A percentile compares a stretch with the other conserved stretches of the same genome.
phyloP scores from a whole-genome alignment of 1,140 invertebrate genomes.

The Helicorthomorpha holstii region DNA sequence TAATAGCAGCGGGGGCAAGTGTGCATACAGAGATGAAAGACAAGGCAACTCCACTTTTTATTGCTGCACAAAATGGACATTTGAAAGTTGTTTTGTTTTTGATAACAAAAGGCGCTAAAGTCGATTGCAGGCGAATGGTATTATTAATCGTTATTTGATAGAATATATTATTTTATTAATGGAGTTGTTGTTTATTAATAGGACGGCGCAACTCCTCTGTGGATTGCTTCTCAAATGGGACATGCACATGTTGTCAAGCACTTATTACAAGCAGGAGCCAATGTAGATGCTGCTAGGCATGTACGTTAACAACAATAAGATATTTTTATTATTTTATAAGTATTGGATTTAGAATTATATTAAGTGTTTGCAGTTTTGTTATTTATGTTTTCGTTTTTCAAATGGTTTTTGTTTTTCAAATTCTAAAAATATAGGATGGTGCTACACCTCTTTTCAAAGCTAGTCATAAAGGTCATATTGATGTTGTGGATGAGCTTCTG shows the following conservation, averaged over 20 bases:
- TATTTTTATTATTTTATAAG: neutral
- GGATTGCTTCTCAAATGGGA: slow-evolving; percentile 88
- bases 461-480: slow-evolving; percentile 73
- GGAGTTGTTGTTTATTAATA: slow-evolving; percentile 10
- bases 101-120: slow-evolving; percentile 45
- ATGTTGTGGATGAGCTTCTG: slow-evolving; percentile 66
- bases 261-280: slow-evolving; percentile 54
- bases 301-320: slow-evolving; percentile 26
- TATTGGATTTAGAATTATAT: slow-evolving; percentile 1
- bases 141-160: neutral
- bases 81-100: slow-evolving; percentile 49
- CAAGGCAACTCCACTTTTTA: slow-evolving; percentile 68
- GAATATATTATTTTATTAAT: neutral
- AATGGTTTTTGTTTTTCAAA: slow-evolving; percentile 1
- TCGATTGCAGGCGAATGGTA: slow-evolving; percentile 42
- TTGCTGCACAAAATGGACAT: slow-evolving; percentile 80
- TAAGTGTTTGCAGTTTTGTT: slow-evolving; percentile 7
- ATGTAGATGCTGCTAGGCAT: slow-evolving; percentile 60
- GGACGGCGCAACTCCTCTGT: slow-evolving; percentile 73
- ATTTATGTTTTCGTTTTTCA: neutral
- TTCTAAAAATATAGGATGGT: slow-evolving; percentile 46
- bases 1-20: slow-evolving; percentile 58
- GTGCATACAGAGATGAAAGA: slow-evolving; percentile 79
- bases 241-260: slow-evolving; percentile 61
- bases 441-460: slow-evolving; percentile 84